These are phyloP conservation scores for Urocitellus parryii DNA, from an alignment of 2,113 vertebrate genomes.

Conservation along the genomic window DNA sequence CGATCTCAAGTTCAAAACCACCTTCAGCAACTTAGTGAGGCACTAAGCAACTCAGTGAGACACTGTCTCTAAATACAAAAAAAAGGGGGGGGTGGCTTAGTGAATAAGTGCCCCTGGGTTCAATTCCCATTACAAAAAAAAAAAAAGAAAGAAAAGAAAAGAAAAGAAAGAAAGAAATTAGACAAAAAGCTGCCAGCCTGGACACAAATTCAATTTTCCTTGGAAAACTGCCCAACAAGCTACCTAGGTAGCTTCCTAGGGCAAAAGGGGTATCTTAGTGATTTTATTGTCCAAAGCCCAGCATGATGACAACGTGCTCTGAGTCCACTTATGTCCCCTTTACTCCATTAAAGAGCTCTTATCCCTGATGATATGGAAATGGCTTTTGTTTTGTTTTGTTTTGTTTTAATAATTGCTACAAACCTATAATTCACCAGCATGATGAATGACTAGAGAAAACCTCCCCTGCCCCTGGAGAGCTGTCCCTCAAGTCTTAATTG, in stretches of 20 bases:
- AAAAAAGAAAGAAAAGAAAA: too few species aligned
- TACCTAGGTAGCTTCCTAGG: not conserved
- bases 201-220: not conserved
- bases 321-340: fast-evolving
- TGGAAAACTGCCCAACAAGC: not conserved
- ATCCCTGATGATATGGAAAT: not conserved
- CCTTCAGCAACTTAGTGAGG: too few species aligned
- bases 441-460: not conserved
- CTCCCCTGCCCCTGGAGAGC: not conserved
- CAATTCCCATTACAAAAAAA: too few species aligned
- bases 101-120: too few species aligned
- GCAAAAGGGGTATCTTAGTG: not conserved
- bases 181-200: not conserved
- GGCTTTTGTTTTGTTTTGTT: not conserved
- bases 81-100: too few species aligned
- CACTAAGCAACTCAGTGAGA: too few species aligned
- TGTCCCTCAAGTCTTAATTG: conserved; percentile 47
- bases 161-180: too few species aligned
- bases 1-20: too few species aligned
- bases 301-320: fast-evolving
- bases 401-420: not conserved
- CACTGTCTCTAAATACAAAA: too few species aligned
- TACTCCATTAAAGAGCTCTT: not conserved
- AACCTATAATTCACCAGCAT: not conserved
- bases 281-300: not conserved